Evolutionary conservation across 2,113 vertebrate genomes (phyloP).

Genomic region (Nibea albiflora): DNA sequence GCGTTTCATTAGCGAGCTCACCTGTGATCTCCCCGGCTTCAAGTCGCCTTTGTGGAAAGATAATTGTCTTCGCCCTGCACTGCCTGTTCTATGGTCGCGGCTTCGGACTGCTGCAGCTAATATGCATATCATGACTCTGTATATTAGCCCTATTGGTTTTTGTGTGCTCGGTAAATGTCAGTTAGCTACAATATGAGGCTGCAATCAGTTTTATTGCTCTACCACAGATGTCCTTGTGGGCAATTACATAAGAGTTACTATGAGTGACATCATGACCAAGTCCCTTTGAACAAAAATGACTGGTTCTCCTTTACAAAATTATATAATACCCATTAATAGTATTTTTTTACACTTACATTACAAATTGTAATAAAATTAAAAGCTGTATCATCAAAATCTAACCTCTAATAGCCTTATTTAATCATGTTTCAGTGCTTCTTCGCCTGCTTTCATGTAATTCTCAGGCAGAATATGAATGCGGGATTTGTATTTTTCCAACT

Average conservation of each 20-base stretch:
- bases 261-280: neutral
- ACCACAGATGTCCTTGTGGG: conserved; percentile 30
- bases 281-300: neutral
- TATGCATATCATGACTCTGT: neutral
- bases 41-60: neutral
- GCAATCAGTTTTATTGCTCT: conserved; percentile 21
- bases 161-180: conserved; percentile 33
- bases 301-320: neutral
- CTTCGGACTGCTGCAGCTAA: conserved; percentile 1
- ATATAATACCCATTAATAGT: neutral
- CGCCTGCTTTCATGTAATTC: neutral
- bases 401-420: neutral
- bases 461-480: neutral
- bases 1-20: neutral
- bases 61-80: too few species aligned
- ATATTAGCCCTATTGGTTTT: conserved; percentile 26
- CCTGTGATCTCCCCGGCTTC: neutral
- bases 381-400: neutral
- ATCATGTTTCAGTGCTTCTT: neutral
- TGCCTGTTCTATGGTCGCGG: conserved; percentile 1
- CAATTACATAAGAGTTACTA: conserved; percentile 4
- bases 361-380: neutral
- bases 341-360: neutral
- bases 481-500: neutral
- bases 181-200: neutral